Conservation (phyloP, 2,113 vertebrate genomes). For the Spea bombifrons region DNA sequence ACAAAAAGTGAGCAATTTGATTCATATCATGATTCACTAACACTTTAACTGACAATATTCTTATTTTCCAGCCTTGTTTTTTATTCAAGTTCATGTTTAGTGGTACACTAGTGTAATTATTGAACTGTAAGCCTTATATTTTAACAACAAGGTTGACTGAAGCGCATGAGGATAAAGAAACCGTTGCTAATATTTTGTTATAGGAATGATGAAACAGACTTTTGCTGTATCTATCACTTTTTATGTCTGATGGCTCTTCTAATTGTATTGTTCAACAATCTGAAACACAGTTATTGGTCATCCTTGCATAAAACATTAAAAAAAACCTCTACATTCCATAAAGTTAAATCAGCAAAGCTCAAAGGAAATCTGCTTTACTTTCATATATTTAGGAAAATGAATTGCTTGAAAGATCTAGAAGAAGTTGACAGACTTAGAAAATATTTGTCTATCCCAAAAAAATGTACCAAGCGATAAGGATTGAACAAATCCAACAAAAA, state of each 20-base stretch:
- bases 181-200: conserved; percentile 57
- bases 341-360: conserved; percentile 32
- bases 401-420: background rate
- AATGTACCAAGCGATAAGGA: too few relatives aligned
- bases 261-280: conserved; percentile 49
- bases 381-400: background rate
- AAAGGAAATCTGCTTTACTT: conserved; percentile 13
- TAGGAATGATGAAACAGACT: conserved; percentile 52
- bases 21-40: conserved; percentile 71
- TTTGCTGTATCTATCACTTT: conserved; percentile 28
- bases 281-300: conserved; percentile 20
- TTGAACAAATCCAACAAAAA: too few relatives aligned
- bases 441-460: background rate
- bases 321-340: background rate
- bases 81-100: conserved; percentile 65
- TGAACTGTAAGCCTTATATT: conserved; percentile 57
- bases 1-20: conserved; percentile 70
- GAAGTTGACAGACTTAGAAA: background rate
- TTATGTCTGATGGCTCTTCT: conserved; percentile 49
- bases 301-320: background rate
- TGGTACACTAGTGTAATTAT: conserved; percentile 64
- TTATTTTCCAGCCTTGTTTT: conserved; percentile 61
- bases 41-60: conserved; percentile 64
- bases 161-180: conserved; percentile 55
- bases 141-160: conserved; percentile 58